A percentile compares a stretch with the other conserved stretches of the same genome.
Evolutionary conservation across 2,797 vertebrate species (phyloP).

Genomic region (Aphelocoma californica): DNA sequence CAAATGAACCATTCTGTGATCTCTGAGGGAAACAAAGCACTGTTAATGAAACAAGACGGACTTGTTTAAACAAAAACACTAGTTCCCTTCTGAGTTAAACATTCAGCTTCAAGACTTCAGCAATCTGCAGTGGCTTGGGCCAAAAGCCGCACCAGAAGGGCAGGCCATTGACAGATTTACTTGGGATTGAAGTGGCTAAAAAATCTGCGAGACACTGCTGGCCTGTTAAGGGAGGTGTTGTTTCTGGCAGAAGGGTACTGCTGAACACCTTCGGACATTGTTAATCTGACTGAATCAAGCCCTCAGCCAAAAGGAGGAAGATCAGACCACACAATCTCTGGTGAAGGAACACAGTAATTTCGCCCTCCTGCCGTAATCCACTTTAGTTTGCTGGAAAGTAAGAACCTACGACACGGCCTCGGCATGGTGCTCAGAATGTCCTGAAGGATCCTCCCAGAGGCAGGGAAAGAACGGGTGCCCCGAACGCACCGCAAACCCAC

Average conservation of each 20-base stretch:
- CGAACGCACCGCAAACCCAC: fast-evolving
- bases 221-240: too few relatives aligned
- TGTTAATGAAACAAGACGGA: not conserved
- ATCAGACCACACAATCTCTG: not conserved
- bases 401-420: not conserved
- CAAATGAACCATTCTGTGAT: not conserved
- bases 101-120: not conserved
- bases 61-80: not conserved
- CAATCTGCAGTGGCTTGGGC: not conserved
- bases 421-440: too few relatives aligned
- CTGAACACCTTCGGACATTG: not conserved
- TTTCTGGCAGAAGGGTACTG: not conserved
- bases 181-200: not conserved
- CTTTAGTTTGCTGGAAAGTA: not conserved
- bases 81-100: not conserved
- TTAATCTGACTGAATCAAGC: not conserved
- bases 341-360: not conserved
- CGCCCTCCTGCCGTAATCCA: not conserved
- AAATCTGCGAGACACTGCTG: not conserved
- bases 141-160: fast-evolving
- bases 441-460: not conserved
- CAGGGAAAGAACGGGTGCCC: not conserved
- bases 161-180: not conserved
- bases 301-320: not conserved
- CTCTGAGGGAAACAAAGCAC: not conserved